Evolutionary conservation across 2,797 vertebrate genomes (phyloP).

Genomic region (Platalea minor): DNA sequence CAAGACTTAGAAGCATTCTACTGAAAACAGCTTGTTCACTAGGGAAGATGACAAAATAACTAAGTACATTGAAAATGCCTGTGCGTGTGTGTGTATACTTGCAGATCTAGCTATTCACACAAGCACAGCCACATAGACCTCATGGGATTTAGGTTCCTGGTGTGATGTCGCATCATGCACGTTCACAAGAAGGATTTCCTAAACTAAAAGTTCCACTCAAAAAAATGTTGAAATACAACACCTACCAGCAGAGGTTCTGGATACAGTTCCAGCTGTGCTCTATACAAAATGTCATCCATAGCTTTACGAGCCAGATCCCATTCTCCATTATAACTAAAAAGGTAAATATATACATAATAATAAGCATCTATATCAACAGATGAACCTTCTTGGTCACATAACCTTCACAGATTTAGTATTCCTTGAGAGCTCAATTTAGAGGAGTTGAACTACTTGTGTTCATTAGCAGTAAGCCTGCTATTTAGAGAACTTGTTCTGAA

Average conservation of each 20-base stretch:
- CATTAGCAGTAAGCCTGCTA: neutral
- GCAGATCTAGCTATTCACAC: neutral
- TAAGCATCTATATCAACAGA: neutral
- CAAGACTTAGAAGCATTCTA: neutral
- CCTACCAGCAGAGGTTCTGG: conserved; percentile 97
- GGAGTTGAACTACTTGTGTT: neutral
- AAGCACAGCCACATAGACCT: neutral
- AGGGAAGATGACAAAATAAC: neutral
- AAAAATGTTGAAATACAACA: conserved; percentile 4
- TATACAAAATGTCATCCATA: conserved; percentile 93
- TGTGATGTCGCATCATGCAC: accelerated
- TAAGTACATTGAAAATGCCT: neutral
- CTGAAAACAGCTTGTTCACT: neutral
- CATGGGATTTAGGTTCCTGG: neutral
- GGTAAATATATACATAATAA: neutral
- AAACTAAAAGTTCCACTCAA: neutral
- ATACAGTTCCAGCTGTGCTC: conserved; percentile 93
- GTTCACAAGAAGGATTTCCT: neutral
- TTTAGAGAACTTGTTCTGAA: neutral
- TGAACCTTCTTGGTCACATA: neutral
- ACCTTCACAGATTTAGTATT: neutral
- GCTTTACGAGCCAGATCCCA: conserved; percentile 92
- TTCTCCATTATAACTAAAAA: conserved; percentile 94
- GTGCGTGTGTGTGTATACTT: accelerated
- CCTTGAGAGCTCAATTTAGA: neutral